A percentile compares a stretch with the other conserved stretches of the same genome.
Conservation (phyloP, 2,888 invertebrate genomes). For the Chymomyza amoena region DNA sequence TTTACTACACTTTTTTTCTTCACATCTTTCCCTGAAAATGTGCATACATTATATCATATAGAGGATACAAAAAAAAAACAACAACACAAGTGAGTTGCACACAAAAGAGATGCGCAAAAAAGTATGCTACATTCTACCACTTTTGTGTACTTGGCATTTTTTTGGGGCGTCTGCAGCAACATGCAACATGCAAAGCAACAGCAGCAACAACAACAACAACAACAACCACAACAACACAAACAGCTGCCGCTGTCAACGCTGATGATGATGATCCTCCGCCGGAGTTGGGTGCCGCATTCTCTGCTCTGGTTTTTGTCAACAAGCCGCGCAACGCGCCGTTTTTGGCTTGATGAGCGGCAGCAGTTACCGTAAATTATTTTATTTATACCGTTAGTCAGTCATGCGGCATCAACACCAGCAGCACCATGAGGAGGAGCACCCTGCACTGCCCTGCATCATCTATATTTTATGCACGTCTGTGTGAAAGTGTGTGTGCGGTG, state of each 20-base stretch:
- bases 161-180: constrained; percentile 21
- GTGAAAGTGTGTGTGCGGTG: constrained; percentile 14
- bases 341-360: constrained; percentile 66
- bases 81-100: constrained; percentile 38
- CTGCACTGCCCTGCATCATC: not conserved
- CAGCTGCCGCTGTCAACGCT: constrained; percentile 9
- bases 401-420: constrained; percentile 16
- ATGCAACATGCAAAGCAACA: not conserved
- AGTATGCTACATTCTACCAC: constrained; percentile 26
- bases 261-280: constrained; percentile 56
- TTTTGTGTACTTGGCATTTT: constrained; percentile 35
- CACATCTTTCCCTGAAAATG: constrained; percentile 22
- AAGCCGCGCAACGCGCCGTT: constrained; percentile 32
- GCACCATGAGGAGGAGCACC: not conserved
- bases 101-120: constrained; percentile 46
- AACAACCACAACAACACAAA: not conserved
- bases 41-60: not conserved
- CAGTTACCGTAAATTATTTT: constrained; percentile 71
- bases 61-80: not conserved
- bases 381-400: constrained; percentile 58
- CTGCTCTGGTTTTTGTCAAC: constrained; percentile 53
- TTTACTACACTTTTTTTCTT: constrained; percentile 40
- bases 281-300: constrained; percentile 15
- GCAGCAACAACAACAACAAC: not conserved
- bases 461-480: constrained; percentile 23